These are phyloP conservation scores for Heliocidaris erythrogramma DNA, from an alignment of 35 echinoderm and acorn worm species.

Conservation along the genomic window DNA sequence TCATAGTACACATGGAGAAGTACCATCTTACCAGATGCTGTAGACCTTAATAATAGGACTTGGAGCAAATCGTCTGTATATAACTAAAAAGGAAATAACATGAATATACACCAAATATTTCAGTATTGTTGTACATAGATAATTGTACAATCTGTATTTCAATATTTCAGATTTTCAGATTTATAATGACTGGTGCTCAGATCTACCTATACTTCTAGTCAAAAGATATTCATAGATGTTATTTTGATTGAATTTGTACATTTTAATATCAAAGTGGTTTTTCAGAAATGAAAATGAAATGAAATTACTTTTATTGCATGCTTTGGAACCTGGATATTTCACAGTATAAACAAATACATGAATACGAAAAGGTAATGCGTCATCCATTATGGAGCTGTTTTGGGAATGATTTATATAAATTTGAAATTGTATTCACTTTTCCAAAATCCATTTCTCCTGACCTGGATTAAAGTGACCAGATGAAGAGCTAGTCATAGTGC, in stretches of 20 bases:
- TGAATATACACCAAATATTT: background rate
- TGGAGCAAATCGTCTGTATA: background rate
- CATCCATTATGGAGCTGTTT: background rate
- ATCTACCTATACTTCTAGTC: background rate
- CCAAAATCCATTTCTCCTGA: background rate
- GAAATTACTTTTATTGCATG: background rate
- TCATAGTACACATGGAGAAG: conserved; percentile 31
- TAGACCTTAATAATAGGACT: background rate
- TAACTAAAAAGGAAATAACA: background rate
- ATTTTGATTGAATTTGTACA: background rate
- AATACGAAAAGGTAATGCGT: background rate
- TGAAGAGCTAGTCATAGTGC: background rate
- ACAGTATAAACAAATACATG: background rate
- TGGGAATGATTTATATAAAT: background rate
- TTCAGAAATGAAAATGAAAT: background rate
- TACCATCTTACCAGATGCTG: conserved; percentile 46
- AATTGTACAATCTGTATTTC: background rate
- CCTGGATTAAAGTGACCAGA: background rate
- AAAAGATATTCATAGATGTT: background rate
- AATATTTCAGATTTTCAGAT: background rate
- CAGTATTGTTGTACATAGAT: background rate
- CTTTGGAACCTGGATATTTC: background rate
- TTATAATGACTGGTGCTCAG: background rate
- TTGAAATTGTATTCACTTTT: background rate
- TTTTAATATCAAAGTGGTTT: background rate